phyloP scores from a whole-genome alignment of 2,888 invertebrate genomes.

The Drosophila nigricruria region DNA sequence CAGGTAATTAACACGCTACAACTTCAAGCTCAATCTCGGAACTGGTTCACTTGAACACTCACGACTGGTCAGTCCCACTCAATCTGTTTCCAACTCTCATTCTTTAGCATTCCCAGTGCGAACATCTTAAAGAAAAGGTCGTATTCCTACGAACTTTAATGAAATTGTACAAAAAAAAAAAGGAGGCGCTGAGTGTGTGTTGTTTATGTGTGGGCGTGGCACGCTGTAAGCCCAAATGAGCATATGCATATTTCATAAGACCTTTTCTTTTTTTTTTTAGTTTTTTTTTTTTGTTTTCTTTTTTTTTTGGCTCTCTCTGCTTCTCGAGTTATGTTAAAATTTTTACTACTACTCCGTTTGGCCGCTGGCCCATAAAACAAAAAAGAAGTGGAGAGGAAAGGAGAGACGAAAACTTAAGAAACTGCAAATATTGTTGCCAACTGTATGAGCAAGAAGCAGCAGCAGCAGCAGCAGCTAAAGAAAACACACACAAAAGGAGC shows the following conservation, averaged over 20 bases:
- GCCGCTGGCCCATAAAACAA: slow-evolving; percentile 47
- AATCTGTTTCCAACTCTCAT: neutral
- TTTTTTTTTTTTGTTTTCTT: slow-evolving; percentile 34
- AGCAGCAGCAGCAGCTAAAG: neutral
- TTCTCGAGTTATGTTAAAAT: slow-evolving; percentile 64
- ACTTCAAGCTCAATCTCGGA: neutral
- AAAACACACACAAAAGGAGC: slow-evolving; percentile 12
- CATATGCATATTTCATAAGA: slow-evolving; percentile 78
- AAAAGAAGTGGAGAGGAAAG: neutral
- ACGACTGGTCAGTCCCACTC: neutral
- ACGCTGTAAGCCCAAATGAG: slow-evolving; percentile 63
- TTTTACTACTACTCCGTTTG: slow-evolving; percentile 63
- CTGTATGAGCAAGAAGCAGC: slow-evolving; percentile 14
- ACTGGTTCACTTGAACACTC: neutral
- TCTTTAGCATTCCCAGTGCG: slow-evolving; percentile 41
- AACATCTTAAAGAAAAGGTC: slow-evolving; percentile 56
- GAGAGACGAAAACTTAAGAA: slow-evolving; percentile 47
- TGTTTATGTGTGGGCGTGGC: slow-evolving; percentile 24
- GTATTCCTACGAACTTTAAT: slow-evolving; percentile 63
- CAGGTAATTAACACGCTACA: slow-evolving; percentile 4
- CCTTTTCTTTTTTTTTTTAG: slow-evolving; percentile 50
- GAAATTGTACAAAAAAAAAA: slow-evolving; percentile 35
- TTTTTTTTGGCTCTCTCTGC: slow-evolving; percentile 15
- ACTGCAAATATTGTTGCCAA: slow-evolving; percentile 54
- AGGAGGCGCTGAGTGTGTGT: slow-evolving; percentile 18